Conservation (phyloP, 1,140 invertebrate species). For the Coptotermes formosanus region DNA sequence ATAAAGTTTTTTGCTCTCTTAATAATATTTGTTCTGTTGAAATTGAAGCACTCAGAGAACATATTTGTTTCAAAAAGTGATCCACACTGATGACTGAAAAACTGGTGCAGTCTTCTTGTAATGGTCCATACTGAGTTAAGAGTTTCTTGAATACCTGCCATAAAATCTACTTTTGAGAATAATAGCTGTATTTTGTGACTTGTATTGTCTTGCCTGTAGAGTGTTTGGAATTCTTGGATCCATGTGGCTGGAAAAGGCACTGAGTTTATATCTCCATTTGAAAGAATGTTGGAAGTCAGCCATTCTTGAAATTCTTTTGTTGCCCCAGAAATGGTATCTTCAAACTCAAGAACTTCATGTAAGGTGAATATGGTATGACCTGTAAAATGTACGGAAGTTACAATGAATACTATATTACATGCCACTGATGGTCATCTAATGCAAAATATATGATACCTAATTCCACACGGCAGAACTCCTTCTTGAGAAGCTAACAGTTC, state of each 20-base stretch:
- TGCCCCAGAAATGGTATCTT: background rate
- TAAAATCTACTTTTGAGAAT: background rate
- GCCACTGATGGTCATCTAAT: too few relatives aligned
- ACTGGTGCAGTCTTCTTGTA: background rate
- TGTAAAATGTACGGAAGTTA: background rate
- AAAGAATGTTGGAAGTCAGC: background rate
- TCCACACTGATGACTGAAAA: background rate
- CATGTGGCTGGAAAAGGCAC: background rate
- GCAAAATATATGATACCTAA: too few relatives aligned
- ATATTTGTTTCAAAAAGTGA: background rate
- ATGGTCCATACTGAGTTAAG: background rate
- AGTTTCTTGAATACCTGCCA: background rate
- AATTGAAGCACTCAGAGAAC: background rate
- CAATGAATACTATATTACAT: background rate
- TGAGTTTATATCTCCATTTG: background rate
- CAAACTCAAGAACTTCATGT: background rate
- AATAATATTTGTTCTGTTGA: background rate
- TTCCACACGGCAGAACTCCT: too few relatives aligned
- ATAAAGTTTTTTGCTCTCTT: background rate
- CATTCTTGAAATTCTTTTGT: slow-evolving; percentile 2
- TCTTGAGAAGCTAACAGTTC: too few relatives aligned
- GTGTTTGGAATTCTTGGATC: background rate
- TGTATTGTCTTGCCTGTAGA: background rate
- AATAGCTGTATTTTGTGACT: background rate
- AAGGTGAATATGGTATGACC: slow-evolving; percentile 9